Base-by-base conservation (phyloP, 2,113 vertebrate genomes). In the Gnathonemus longibarbis region DNA sequence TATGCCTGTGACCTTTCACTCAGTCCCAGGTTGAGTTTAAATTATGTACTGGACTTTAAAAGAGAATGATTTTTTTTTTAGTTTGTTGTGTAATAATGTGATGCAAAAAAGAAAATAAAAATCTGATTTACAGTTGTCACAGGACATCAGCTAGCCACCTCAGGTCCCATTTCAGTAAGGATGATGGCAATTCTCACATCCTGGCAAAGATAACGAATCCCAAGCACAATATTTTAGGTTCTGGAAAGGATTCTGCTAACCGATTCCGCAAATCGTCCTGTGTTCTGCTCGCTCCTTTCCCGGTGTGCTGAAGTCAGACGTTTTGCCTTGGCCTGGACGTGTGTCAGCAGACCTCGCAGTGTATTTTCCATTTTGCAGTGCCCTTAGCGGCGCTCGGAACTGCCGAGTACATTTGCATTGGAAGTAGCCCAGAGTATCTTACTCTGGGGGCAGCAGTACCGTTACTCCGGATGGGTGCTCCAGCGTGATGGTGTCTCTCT, bases 311-410 rank as follows among this genome's bases (percentile, higher is more conserved):
- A 48, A 48, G 62, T 70, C 39, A 48, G 84, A 27, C 10, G 24
- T 48, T 48, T 86, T 27, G 84, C 84, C 46, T 17, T 31, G 48
- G 84, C 45, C 46, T 27, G 84, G 5, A 49, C 48, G 24, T 8
- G 80, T 42, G 83, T 84, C 48, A 49, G 84, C 84, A 86, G 48
- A 86, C n/a, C 19, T 46, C 46, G 24, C 45, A 86, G 46, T 15
- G n/a, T 86, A 89, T 91, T 90, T 92, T 91, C 92, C 89, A 88
- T 93, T 92, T 92, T 88, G 93, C 93, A 92, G 92, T 93, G 94
- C 94, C 94, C 93, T 94, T 94, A 5, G 74, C 93, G 94, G 91
- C 92, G 90, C 74, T 10, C 53, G 84, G 91, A 93, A 90, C 80
- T 89, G 90, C 74, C 5, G 5, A 80, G 35, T 42, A 42, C 31